phyloP scores from a whole-genome alignment of 92 coral and sea anemone species.

The Chrysogorgia sp. region DNA sequence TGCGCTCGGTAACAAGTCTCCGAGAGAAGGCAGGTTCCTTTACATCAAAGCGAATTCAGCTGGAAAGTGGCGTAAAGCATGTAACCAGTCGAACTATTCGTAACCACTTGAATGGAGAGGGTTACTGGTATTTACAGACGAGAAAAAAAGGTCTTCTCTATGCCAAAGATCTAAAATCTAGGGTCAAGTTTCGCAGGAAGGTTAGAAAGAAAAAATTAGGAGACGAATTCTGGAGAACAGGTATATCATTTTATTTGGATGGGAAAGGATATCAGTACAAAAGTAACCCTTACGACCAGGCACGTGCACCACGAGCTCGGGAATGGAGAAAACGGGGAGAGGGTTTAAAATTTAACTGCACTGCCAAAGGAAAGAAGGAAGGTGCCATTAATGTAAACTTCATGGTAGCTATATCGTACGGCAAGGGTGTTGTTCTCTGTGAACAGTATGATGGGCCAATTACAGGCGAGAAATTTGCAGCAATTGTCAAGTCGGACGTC shows the following conservation, averaged over 20 bases:
- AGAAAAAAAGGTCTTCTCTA: neutral
- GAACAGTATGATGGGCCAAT: constrained; percentile 51
- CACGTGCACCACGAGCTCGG: constrained; percentile 36
- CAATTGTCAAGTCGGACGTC: neutral
- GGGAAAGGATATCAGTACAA: constrained; percentile 44
- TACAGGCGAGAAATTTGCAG: no score
- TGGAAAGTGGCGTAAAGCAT: neutral
- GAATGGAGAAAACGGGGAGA: constrained; percentile 50
- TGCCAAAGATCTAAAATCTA: neutral
- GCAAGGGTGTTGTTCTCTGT: constrained; percentile 53
- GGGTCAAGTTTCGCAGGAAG: neutral
- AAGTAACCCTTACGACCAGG: constrained; percentile 53
- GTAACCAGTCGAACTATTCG: neutral
- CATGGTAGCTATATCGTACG: constrained; percentile 53
- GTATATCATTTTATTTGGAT: constrained; percentile 58
- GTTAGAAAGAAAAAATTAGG: neutral
- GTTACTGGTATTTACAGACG: neutral
- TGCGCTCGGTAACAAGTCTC: no score
- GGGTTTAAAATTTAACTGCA: constrained; percentile 41
- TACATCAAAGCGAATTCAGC: neutral
- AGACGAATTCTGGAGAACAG: constrained; percentile 29
- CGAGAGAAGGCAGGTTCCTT: no score
- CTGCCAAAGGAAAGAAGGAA: constrained; percentile 43
- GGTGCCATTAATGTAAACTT: constrained; percentile 53
- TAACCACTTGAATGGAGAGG: neutral